These are phyloP conservation scores for Varanus komodoensis DNA, from an alignment of 2,113 vertebrate species.

Conservation along the genomic window DNA sequence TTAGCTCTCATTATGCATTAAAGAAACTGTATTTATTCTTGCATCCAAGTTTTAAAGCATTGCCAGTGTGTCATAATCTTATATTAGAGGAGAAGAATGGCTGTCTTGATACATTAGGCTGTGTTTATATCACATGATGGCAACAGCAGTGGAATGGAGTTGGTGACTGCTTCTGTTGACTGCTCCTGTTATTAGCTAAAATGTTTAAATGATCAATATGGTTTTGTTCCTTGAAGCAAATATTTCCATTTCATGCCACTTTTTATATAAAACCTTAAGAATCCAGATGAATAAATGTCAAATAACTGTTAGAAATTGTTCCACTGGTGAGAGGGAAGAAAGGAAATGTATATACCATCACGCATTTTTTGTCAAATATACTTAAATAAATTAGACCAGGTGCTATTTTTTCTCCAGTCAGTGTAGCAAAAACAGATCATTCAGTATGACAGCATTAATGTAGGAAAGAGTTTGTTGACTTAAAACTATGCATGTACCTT, in stretches of 20 bases:
- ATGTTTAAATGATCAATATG: slow-evolving; percentile 27
- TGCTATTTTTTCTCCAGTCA: not conserved
- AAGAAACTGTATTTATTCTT: slow-evolving; percentile 19
- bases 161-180: not conserved
- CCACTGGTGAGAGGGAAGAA: too few relatives aligned
- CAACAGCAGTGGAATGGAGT: not conserved
- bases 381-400: not conserved
- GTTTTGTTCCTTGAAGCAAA: slow-evolving; percentile 22
- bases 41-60: slow-evolving; percentile 3
- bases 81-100: slow-evolving; percentile 1
- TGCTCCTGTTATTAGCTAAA: slow-evolving; percentile 6
- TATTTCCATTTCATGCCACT: slow-evolving; percentile 1
- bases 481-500: not conserved
- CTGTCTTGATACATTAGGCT: slow-evolving; percentile 6
- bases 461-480: not conserved
- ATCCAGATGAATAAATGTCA: not conserved
- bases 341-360: not conserved
- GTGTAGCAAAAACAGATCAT: not conserved
- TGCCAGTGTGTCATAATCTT: slow-evolving; percentile 12
- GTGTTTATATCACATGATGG: slow-evolving; percentile 16
- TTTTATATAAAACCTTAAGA: not conserved
- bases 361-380: not conserved
- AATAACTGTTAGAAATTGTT: not conserved
- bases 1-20: slow-evolving; percentile 11
- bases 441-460: not conserved